Percentiles rank a stretch among this genome's conserved stretches.
Evolutionary conservation across 2,888 invertebrate species (phyloP).

Genomic region (Philonicus albiceps): DNA sequence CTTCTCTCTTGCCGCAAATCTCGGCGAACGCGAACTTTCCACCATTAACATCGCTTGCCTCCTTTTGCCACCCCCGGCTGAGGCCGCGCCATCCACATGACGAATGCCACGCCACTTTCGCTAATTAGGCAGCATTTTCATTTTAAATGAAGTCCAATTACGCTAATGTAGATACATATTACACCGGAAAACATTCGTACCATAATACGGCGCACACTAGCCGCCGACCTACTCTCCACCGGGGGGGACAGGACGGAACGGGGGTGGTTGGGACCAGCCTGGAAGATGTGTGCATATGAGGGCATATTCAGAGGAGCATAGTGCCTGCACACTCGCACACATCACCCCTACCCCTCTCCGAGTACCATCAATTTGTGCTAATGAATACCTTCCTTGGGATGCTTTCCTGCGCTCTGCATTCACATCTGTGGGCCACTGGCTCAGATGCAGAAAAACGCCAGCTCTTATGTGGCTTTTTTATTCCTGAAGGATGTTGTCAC

Average conservation of each 20-base stretch:
- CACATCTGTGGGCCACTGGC: slow-evolving; percentile 27
- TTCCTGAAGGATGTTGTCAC: slow-evolving; percentile 32
- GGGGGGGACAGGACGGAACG: neutral
- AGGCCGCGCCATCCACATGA: slow-evolving; percentile 43
- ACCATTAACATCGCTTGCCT: slow-evolving; percentile 45
- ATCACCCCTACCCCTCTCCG: neutral
- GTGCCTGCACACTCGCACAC: neutral
- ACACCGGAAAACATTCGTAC: slow-evolving; percentile 50
- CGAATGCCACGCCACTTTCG: slow-evolving; percentile 53
- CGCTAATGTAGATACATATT: slow-evolving; percentile 54
- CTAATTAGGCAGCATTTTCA: slow-evolving; percentile 54
- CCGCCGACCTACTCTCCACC: neutral
- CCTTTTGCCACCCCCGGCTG: slow-evolving; percentile 15
- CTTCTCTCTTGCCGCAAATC: slow-evolving; percentile 37
- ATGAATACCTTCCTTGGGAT: slow-evolving; percentile 44
- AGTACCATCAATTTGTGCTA: slow-evolving; percentile 48
- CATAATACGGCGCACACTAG: neutral
- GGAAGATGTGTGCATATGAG: neutral
- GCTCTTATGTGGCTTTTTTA: slow-evolving; percentile 21
- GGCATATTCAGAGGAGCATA: neutral
- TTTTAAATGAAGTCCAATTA: slow-evolving; percentile 55
- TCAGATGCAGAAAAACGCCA: neutral
- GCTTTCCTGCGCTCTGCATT: slow-evolving; percentile 13
- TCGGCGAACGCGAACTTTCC: slow-evolving; percentile 44
- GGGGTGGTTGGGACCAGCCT: neutral